Evolutionary conservation across 2,797 vertebrate species (phyloP).

Genomic region (Sebastes hubbsi): DNA sequence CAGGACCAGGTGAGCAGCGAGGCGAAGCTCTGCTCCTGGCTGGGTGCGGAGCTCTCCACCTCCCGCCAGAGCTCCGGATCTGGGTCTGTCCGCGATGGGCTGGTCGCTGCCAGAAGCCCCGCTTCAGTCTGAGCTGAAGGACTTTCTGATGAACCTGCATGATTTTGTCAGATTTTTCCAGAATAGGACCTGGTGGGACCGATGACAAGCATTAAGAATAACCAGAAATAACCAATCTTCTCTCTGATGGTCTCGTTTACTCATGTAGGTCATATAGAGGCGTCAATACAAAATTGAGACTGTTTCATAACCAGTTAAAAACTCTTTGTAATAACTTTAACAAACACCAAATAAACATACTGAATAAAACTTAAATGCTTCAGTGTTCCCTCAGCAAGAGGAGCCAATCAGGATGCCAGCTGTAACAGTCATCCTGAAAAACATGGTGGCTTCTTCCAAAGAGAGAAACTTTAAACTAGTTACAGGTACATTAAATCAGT

Average conservation of each 20-base stretch:
- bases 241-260: not conserved
- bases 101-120: no score
- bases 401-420: constrained; percentile 12
- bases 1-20: no score
- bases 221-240: not conserved
- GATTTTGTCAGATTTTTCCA: no score
- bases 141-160: no score
- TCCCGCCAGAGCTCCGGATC: no score
- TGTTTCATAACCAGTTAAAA: not conserved
- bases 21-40: no score
- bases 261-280: not conserved
- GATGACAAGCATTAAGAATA: not conserved
- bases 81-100: no score
- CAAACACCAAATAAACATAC: not conserved
- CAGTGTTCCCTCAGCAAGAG: not conserved
- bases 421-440: not conserved
- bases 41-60: no score
- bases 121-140: no score
- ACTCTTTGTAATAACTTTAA: not conserved
- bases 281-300: not conserved
- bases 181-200: no score
- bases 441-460: not conserved
- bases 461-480: not conserved
- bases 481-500: not conserved
- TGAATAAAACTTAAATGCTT: not conserved